phyloP scores from a whole-genome alignment of 1,140 invertebrate genomes.

The Scaptomyza montana region DNA sequence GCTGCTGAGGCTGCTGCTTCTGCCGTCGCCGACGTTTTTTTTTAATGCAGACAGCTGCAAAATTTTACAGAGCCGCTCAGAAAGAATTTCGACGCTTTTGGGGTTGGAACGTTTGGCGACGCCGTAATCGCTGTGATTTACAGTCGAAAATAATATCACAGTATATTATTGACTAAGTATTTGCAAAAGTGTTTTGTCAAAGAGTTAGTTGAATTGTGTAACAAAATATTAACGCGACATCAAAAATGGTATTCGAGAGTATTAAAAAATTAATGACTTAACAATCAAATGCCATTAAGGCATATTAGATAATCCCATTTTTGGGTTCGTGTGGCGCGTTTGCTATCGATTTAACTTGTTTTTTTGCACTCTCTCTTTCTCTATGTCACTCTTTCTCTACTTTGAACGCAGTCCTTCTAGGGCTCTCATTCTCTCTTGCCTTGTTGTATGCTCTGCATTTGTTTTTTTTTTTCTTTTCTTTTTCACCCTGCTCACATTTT shows the following conservation, averaged over 20 bases:
- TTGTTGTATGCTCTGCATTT: no score
- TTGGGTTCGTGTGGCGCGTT: conserved; percentile 46
- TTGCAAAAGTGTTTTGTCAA: conserved; percentile 4
- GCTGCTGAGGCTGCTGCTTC: neutral
- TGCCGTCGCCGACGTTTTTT: conserved; percentile 37
- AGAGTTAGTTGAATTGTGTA: conserved; percentile 8
- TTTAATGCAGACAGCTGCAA: conserved; percentile 40
- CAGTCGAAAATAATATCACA: conserved; percentile 21
- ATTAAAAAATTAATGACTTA: neutral
- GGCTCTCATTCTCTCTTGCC: conserved; percentile 15
- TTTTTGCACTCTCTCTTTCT: conserved; percentile 30
- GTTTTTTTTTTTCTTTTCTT: no score
- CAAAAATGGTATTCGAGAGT: no score
- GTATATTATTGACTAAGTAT: conserved; percentile 6
- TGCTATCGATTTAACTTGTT: conserved; percentile 75
- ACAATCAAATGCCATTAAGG: conserved; percentile 15
- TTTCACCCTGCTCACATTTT: conserved; percentile 14
- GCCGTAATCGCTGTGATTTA: conserved; percentile 56
- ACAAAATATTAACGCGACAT: conserved; percentile 21
- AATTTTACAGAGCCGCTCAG: conserved; percentile 58
- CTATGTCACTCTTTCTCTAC: conserved; percentile 5
- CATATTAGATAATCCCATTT: conserved; percentile 69
- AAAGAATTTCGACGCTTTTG: conserved; percentile 67
- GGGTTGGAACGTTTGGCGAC: conserved; percentile 69
- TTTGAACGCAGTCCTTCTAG: conserved; percentile 32